Evolutionary conservation across 1,140 invertebrate species (phyloP), one percentile per base, ranked within the genome.

Genomic region (Calephelis nemesis): DNA sequence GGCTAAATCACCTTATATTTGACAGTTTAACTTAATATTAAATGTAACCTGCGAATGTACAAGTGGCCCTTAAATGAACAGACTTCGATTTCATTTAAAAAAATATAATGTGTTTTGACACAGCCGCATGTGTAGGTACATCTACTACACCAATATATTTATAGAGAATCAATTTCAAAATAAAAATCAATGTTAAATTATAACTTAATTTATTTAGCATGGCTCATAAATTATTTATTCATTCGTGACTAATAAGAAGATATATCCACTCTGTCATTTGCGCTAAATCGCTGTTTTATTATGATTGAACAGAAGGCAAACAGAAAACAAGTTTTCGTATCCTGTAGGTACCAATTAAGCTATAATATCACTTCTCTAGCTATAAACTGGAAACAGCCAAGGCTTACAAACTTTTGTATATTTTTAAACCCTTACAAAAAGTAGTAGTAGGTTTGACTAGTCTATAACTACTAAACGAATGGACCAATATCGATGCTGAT

Each of bases 241-340:
- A 39, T 30, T 10, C 9, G 9, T 19, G 10, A 58, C 19, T 30
- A 58, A 58, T 58, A 58, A 58, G 52, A 30, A 30, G 30, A 30
- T 30, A 30, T 30, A 30, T 30, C 30, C 30, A 58, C 19, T 58
- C 50, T 65, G 64, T 65, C 64, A 65, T 54, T 52, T 65, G 49
- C 15, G 64, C 64, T 39, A 52, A 65, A 54, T 65, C 52, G 64
- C 47, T 65, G 49, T 65, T 65, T 50, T 65, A 65, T 65, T 65
- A 54, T 65, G 64, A 65, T 65, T 52, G 64, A 65, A 50, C 49
- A 50, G 49, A 50, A 65, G 64, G 64, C 50, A 48, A 58, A 58
- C 9, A 58, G 52, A 12, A 13, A 42, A 65, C 64, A 65, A 49
- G 64, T 65, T 65, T 50, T 54, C 48, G 19, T 58, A 58, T 66